These are phyloP conservation scores for Clarias magur DNA, from an alignment of 2,113 vertebrate species.

Conservation along the genomic window DNA sequence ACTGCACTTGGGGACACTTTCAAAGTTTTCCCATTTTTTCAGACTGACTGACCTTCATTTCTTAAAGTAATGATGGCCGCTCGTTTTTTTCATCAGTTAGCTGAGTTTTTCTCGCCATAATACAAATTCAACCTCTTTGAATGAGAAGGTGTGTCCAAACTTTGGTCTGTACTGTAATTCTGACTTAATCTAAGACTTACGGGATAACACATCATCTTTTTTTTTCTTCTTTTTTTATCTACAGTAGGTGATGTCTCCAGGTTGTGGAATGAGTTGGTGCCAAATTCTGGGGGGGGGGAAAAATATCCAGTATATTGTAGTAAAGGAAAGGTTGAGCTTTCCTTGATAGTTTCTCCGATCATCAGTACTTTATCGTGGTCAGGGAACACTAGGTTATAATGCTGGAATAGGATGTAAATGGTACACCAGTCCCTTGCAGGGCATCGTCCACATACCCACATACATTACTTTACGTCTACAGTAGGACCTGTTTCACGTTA, in stretches of 20 bases:
- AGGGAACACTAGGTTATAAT: neutral
- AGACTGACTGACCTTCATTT: no score
- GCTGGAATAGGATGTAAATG: neutral
- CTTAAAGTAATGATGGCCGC: no score
- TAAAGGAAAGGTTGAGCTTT: neutral
- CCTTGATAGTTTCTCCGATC: neutral
- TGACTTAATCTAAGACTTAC: neutral
- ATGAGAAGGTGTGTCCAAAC: no score
- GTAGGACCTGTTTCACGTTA: no score
- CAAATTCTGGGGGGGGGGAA: no score
- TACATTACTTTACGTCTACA: no score
- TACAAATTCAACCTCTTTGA: neutral
- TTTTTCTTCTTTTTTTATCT: neutral
- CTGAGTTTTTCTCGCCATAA: no score
- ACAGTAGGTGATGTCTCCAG: neutral
- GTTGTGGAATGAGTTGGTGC: neutral
- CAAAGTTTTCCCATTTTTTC: no score
- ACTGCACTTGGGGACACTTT: no score
- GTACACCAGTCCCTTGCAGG: neutral
- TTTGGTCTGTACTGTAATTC: neutral
- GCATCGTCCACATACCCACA: neutral
- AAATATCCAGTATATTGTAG: no score
- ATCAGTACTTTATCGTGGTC: neutral
- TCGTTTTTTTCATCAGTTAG: no score
- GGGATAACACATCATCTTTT: neutral